These are phyloP conservation scores for Leptura quadrifasciata DNA, from an alignment of 2,888 invertebrate genomes.

Conservation along the genomic window DNA sequence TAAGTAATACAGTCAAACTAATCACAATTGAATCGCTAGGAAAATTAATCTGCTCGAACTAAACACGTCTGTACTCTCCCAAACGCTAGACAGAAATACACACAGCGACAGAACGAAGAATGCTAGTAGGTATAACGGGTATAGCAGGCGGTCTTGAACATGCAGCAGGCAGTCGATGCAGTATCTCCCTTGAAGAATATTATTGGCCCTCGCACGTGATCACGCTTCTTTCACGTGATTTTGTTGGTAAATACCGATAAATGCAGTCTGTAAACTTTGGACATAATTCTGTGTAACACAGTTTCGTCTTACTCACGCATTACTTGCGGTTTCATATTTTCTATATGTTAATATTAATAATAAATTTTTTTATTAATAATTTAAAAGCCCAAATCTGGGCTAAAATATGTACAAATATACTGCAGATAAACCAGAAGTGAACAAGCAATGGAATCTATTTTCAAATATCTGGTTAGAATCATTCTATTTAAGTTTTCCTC, in stretches of 20 bases:
- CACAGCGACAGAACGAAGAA: not conserved
- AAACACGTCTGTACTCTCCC: constrained; percentile 25
- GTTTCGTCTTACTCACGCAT: no score
- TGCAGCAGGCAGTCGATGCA: constrained; percentile 37
- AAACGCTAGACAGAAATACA: constrained; percentile 26
- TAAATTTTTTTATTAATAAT: no score
- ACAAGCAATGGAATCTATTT: no score
- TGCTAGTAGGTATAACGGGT: constrained; percentile 17
- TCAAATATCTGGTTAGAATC: no score
- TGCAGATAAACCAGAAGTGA: no score
- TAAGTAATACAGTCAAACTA: not conserved
- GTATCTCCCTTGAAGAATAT: constrained; percentile 18
- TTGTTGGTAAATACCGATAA: constrained; percentile 44
- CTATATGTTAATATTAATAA: no score
- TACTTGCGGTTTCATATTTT: no score
- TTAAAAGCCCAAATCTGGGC: no score
- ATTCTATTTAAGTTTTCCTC: no score
- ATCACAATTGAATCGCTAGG: constrained; percentile 1
- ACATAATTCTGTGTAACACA: not conserved
- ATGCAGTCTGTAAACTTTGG: constrained; percentile 1
- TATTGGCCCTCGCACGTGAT: constrained; percentile 40
- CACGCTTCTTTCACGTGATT: constrained; percentile 43
- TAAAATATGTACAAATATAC: no score
- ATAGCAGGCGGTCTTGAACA: constrained; percentile 14
- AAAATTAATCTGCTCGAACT: not conserved